phyloP scores from a whole-genome alignment of 2,797 vertebrate genomes.

The Mormyrus proboscirostris region DNA sequence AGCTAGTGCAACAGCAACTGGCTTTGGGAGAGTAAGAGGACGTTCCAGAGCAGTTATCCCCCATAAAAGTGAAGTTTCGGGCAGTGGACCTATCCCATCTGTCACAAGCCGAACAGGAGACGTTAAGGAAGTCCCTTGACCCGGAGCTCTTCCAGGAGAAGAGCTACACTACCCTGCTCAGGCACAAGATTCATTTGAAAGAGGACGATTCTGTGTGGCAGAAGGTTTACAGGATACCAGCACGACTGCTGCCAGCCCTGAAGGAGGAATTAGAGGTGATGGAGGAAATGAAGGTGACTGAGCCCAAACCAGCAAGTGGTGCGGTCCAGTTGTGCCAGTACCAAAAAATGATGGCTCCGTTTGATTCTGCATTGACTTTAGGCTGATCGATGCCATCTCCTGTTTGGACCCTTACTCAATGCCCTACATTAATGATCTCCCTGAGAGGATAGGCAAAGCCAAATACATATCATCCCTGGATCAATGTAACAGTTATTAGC shows the following conservation, averaged over 20 bases:
- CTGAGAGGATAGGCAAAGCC: not conserved
- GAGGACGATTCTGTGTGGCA: not conserved
- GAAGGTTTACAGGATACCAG: not conserved
- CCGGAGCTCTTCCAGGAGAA: not conserved
- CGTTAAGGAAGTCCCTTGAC: not conserved
- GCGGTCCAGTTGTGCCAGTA: not conserved
- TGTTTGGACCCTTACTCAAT: not conserved
- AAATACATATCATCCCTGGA: not conserved
- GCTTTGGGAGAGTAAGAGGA: not conserved
- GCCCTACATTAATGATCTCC: not conserved
- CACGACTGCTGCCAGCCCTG: not conserved
- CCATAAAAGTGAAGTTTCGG: not conserved
- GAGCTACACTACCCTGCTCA: not conserved
- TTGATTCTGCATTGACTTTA: not conserved
- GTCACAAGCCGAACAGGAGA: not conserved
- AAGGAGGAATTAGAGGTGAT: not conserved
- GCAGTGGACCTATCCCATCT: not conserved
- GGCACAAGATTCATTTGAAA: not conserved
- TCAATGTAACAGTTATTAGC: not conserved
- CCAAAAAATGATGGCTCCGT: not conserved
- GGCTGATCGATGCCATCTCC: not conserved
- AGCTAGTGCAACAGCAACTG: not conserved
- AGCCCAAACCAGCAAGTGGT: not conserved
- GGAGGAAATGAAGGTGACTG: not conserved
- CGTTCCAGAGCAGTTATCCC: not conserved